A percentile compares a stretch with the other conserved stretches of the same genome.
phyloP scores from a whole-genome alignment of 2,113 vertebrate species.

The Macquaria ambigua region DNA sequence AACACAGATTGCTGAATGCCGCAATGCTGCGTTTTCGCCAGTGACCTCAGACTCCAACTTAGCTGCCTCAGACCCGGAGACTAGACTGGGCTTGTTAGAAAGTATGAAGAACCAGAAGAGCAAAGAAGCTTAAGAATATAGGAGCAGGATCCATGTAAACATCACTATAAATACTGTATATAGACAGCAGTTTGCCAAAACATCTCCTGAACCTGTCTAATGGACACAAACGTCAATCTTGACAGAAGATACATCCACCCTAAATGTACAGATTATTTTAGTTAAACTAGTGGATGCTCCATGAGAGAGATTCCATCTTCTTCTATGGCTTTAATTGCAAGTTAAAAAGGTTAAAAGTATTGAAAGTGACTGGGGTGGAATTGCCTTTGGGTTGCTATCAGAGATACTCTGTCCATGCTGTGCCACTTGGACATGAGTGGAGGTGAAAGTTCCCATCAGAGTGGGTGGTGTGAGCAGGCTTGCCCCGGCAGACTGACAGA shows the following conservation, averaged over 20 bases:
- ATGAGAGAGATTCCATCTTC: conserved; percentile 20
- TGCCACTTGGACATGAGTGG: conserved; percentile 59
- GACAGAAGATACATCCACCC: conserved; percentile 21
- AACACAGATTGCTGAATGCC: conserved; percentile 69
- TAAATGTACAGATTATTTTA: conserved; percentile 53
- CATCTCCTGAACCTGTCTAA: conserved; percentile 34
- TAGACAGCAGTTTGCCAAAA: conserved; percentile 34
- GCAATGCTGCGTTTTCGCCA: conserved; percentile 73
- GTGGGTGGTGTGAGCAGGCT: conserved; percentile 78
- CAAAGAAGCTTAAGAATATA: conserved; percentile 28
- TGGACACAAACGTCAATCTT: conserved; percentile 13
- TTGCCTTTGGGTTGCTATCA: conserved; percentile 25
- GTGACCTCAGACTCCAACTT: conserved; percentile 68
- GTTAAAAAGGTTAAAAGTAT: conserved; percentile 39
- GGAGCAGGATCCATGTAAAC: conserved; percentile 28
- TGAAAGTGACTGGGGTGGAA: conserved; percentile 18
- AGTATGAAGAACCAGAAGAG: conserved; percentile 25
- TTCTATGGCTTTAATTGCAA: conserved; percentile 48
- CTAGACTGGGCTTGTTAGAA: conserved; percentile 40
- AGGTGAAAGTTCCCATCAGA: conserved; percentile 69
- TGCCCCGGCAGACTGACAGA: conserved; percentile 72
- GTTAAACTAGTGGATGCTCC: conserved; percentile 17
- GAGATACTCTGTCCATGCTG: conserved; percentile 44
- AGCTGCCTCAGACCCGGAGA: conserved; percentile 66
- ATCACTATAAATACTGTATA: conserved; percentile 3